These are phyloP conservation scores for Rafetus swinhoei DNA, from an alignment of 2,113 vertebrate species.

Conservation along the genomic window DNA sequence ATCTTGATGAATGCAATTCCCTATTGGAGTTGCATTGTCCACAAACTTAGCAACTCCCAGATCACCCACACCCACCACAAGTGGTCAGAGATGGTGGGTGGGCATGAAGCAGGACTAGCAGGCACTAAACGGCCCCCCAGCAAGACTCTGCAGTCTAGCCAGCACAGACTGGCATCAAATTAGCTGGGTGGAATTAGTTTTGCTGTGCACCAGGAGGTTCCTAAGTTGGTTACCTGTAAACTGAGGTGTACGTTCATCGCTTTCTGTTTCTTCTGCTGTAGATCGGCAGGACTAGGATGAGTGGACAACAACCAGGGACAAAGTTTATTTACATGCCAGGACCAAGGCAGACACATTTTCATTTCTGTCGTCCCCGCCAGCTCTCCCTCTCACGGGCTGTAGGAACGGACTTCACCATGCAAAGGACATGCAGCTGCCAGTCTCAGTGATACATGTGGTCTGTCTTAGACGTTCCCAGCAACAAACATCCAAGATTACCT, in stretches of 20 bases:
- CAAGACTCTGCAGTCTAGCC: slow-evolving; percentile 21
- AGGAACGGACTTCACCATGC: not conserved
- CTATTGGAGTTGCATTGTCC: slow-evolving; percentile 75
- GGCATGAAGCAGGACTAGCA: slow-evolving; percentile 47
- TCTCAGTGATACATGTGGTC: not conserved
- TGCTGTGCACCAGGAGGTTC: not conserved
- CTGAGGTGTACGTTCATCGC: not conserved
- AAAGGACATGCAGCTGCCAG: not conserved
- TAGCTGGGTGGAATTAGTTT: not conserved
- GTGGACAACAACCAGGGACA: not conserved
- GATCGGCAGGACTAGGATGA: not conserved
- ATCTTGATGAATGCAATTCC: slow-evolving; percentile 73
- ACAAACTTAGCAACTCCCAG: slow-evolving; percentile 68
- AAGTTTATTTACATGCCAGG: not conserved
- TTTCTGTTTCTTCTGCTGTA: not conserved
- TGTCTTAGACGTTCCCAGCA: not conserved
- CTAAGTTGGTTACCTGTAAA: not conserved
- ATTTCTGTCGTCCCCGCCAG: not conserved
- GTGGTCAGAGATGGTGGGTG: slow-evolving; percentile 64
- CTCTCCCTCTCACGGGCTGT: not conserved
- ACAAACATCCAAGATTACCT: not conserved
- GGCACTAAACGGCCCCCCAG: slow-evolving; percentile 58
- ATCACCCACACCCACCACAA: slow-evolving; percentile 60
- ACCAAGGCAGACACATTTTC: not conserved
- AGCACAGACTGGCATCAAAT: not conserved